Base-by-base conservation (phyloP, 2,797 vertebrate species). In the Falco cherrug region DNA sequence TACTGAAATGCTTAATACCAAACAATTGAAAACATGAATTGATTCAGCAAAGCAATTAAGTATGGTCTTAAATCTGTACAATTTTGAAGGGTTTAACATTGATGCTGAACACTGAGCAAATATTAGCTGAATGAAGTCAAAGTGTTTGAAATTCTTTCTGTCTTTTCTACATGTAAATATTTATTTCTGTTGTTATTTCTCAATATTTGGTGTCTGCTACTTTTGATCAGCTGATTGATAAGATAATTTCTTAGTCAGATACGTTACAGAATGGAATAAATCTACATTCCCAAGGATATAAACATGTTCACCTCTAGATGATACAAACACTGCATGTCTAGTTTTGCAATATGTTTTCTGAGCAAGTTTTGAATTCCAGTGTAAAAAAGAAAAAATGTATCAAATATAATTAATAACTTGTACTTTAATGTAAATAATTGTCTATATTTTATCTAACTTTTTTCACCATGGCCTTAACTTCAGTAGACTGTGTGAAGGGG, bases 251-350 rank as follows among this genome's bases (percentile, higher is more conserved):
- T 78, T 54, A 41, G 41, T 41, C 41, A 70, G 12, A 22, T 11
- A 68, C 51, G 24, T 64, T 48, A 78, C 6, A 56, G 21, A 75
- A 56, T n/a, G 1, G 15, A 41, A 81, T 17, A 63, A 71, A 31
- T 41, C 6, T 51, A 43, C 10, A 22, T 67, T 92, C 14, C 67
- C 25, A 43, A 68, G 9, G 11, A 68, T 12, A 31, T 25, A 48
- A 81, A 56, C 6, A 51, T 22, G 6, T 37, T 81, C 53, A 84
- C 2, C 19, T 87, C 39, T n/a, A 43, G 57, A 51, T 19, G 67
- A 26, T 48, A 45, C 10, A 26, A 41, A 59, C 28, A 4, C 1
- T 77, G 10, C 1, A 2, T 16, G 9, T 24, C 4, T 6, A 11
- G 56, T 47, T 89, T 68, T 87, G 7, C 48, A 68, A 92, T 53